These are phyloP conservation scores for Trichonephila clavata DNA, from an alignment of 1,140 invertebrate species.

Conservation along the genomic window DNA sequence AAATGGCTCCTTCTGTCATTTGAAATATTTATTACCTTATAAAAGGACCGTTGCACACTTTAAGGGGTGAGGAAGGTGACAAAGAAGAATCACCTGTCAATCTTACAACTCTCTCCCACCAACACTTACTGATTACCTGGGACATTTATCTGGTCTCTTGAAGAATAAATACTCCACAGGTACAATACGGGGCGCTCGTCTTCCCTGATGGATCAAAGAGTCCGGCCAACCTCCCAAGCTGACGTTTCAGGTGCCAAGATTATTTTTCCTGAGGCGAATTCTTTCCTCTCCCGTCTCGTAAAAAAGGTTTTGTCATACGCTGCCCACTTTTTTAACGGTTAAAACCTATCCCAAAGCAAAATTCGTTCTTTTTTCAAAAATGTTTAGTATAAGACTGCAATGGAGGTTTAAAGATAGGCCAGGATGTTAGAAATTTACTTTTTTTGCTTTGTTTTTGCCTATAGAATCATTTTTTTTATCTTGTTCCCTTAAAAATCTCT, in stretches of 20 bases:
- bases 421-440: too few species aligned
- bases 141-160: background rate
- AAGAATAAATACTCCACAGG: background rate
- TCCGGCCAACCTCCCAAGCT: background rate
- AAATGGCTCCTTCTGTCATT: background rate
- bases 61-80: background rate
- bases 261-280: background rate
- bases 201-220: background rate
- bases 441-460: too few species aligned
- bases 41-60: background rate
- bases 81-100: conserved; percentile 2
- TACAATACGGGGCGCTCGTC: background rate
- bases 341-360: too few species aligned
- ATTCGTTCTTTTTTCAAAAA: too few species aligned
- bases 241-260: background rate
- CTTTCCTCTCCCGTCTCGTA: background rate
- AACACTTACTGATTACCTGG: background rate
- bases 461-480: too few species aligned
- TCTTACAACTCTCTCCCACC: background rate
- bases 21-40: background rate
- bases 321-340: background rate
- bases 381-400: too few species aligned
- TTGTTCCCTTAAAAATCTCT: too few species aligned
- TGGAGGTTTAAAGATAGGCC: too few species aligned
- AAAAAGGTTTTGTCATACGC: background rate